These are phyloP conservation scores for Geotrupes spiniger DNA, from an alignment of 2,888 invertebrate genomes.

Conservation along the genomic window DNA sequence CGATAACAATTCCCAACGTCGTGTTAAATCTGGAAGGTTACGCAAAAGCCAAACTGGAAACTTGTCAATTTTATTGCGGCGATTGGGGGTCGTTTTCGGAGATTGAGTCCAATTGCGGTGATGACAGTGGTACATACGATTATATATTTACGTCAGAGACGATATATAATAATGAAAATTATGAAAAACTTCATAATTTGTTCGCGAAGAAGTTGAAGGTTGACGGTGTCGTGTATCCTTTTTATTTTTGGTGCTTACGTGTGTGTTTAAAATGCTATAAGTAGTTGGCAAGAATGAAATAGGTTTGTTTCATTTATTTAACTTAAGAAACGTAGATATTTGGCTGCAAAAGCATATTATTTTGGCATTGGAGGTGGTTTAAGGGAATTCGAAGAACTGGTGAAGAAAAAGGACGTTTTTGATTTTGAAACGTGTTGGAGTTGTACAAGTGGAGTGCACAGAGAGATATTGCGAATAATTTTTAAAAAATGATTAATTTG, in stretches of 20 bases:
- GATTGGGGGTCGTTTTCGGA: conserved; percentile 60
- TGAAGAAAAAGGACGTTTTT: conserved; percentile 58
- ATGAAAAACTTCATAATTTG: conserved; percentile 69
- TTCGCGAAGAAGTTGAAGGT: conserved; percentile 62
- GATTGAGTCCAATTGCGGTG: no score
- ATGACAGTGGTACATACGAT: conserved; percentile 75
- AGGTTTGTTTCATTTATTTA: conserved; percentile 13
- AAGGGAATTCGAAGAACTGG: conserved; percentile 66
- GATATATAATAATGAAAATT: conserved; percentile 81
- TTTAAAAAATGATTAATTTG: no score
- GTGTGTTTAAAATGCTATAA: no score
- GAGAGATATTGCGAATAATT: conserved; percentile 60
- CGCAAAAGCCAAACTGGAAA: conserved; percentile 43
- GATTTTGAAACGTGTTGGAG: conserved; percentile 61
- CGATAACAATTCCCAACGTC: conserved; percentile 81
- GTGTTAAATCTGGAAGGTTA: conserved; percentile 63
- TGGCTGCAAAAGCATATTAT: conserved; percentile 90
- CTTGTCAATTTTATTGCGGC: conserved; percentile 63
- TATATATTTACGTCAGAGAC: conserved; percentile 90
- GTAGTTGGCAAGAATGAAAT: no score
- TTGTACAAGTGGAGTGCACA: conserved; percentile 60
- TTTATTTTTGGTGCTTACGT: conserved; percentile 13
- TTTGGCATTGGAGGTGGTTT: conserved; percentile 93
- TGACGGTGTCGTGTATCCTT: conserved; percentile 65
- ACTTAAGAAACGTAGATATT: conserved; percentile 49